Conservation (phyloP, 2,113 vertebrate genomes). For the Saimiri boliviensis region DNA sequence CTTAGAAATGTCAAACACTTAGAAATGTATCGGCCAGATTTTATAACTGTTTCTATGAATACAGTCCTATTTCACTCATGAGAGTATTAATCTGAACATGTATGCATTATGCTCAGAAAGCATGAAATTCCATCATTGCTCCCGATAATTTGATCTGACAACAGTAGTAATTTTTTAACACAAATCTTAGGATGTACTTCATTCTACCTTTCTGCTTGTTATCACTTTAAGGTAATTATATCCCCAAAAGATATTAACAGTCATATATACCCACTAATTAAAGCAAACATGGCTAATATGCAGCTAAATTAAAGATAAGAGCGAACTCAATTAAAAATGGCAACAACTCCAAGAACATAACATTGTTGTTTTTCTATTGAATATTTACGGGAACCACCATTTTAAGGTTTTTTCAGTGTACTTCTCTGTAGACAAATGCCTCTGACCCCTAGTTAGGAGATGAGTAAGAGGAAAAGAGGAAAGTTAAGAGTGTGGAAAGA, state of each 20-base stretch:
- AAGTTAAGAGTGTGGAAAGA: background rate
- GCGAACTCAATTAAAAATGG: background rate
- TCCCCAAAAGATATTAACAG: background rate
- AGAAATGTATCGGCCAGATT: conserved; percentile 25
- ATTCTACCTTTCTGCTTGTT: background rate
- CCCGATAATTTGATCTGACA: background rate
- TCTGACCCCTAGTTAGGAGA: background rate
- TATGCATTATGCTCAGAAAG: background rate
- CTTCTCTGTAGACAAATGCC: background rate
- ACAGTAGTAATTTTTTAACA: background rate
- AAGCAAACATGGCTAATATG: background rate
- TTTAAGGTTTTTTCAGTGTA: background rate
- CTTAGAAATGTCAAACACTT: conserved; percentile 44
- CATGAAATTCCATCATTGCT: background rate
- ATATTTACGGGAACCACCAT: background rate
- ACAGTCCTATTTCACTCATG: background rate
- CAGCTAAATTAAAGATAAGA: background rate
- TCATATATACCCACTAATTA: background rate
- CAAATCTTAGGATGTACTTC: background rate
- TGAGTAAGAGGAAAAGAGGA: background rate
- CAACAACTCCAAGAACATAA: conserved; percentile 18
- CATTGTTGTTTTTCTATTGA: background rate
- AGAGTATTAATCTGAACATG: background rate
- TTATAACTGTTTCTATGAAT: conserved; percentile 34
- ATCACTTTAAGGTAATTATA: background rate